Conservation (phyloP, 2,888 invertebrate species). For the Drosophila gaucha region DNA sequence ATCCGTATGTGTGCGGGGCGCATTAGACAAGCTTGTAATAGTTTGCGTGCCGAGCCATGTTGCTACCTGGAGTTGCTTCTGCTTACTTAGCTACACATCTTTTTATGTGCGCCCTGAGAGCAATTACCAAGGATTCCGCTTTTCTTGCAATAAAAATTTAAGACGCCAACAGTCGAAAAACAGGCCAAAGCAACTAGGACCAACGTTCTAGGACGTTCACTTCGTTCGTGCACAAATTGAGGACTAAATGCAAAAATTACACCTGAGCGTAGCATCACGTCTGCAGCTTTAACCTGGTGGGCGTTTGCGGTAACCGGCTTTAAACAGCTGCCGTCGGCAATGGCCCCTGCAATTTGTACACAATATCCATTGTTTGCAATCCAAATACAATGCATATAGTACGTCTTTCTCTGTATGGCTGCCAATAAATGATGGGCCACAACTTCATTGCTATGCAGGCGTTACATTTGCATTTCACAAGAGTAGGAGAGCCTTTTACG, state of each 20-base stretch:
- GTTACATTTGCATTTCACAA: slow-evolving; percentile 56
- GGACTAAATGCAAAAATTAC: slow-evolving; percentile 74
- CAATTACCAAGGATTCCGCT: slow-evolving; percentile 74
- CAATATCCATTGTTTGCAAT: slow-evolving; percentile 49
- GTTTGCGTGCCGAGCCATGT: slow-evolving; percentile 44
- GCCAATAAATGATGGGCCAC: slow-evolving; percentile 39
- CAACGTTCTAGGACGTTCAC: too few species aligned
- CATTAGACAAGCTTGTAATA: slow-evolving; percentile 58
- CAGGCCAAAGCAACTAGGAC: slow-evolving; percentile 1
- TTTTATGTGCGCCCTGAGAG: slow-evolving; percentile 73
- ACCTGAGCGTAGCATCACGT: slow-evolving; percentile 58
- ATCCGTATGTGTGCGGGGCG: slow-evolving; percentile 16
- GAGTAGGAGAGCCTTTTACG: slow-evolving; percentile 61
- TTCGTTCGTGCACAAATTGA: slow-evolving; percentile 57
- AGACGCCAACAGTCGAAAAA: slow-evolving; percentile 49
- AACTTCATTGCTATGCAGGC: slow-evolving; percentile 62
- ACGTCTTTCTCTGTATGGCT: slow-evolving; percentile 14
- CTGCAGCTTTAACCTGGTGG: slow-evolving; percentile 30
- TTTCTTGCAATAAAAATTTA: slow-evolving; percentile 76
- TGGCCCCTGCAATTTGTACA: slow-evolving; percentile 62
- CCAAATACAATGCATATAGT: slow-evolving; percentile 49
- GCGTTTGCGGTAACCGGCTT: slow-evolving; percentile 12
- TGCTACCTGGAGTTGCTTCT: slow-evolving; percentile 31
- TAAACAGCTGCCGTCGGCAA: slow-evolving; percentile 25
- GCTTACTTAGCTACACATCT: slow-evolving; percentile 77